Evolutionary conservation across 1,140 invertebrate genomes (phyloP).

Genomic region (Brachionus rotundiformis): DNA sequence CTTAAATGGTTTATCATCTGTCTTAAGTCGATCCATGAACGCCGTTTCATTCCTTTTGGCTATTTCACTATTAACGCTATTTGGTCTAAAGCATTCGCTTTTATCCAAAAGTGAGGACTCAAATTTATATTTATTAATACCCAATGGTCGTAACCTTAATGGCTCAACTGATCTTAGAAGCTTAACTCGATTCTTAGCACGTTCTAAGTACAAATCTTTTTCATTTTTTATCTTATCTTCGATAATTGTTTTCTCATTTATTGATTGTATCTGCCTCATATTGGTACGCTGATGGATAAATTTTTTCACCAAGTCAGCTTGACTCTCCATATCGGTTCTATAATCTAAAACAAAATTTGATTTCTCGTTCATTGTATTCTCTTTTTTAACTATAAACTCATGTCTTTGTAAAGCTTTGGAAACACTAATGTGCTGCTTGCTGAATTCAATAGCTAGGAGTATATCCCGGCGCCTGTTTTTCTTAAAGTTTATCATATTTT

Average conservation of each 20-base stretch:
- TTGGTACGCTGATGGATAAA: slow-evolving; percentile 21
- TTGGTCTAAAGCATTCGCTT: background rate
- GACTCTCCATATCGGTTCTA: slow-evolving; percentile 2
- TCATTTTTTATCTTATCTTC: background rate
- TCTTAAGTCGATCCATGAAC: background rate
- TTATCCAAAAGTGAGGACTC: background rate
- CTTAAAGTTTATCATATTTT: slow-evolving; percentile 55
- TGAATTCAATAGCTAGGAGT: slow-evolving; percentile 60
- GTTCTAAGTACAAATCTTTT: background rate
- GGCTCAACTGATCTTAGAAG: slow-evolving; percentile 16
- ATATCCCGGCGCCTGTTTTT: slow-evolving; percentile 56
- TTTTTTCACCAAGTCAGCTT: slow-evolving; percentile 21
- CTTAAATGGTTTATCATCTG: background rate
- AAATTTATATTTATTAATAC: slow-evolving; percentile 21
- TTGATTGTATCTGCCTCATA: background rate
- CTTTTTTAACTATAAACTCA: slow-evolving; percentile 53
- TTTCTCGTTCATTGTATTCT: background rate
- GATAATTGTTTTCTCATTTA: slow-evolving; percentile 12
- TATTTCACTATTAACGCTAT: background rate
- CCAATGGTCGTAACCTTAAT: background rate
- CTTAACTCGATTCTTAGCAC: background rate
- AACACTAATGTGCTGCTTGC: slow-evolving; percentile 61
- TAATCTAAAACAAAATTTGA: slow-evolving; percentile 32
- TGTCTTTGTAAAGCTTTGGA: slow-evolving; percentile 61
- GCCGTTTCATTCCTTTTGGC: background rate